Evolutionary conservation across 2,797 vertebrate species (phyloP), one percentile per base, ranked within the genome.

Genomic region (Yasuhikotakia modesta): DNA sequence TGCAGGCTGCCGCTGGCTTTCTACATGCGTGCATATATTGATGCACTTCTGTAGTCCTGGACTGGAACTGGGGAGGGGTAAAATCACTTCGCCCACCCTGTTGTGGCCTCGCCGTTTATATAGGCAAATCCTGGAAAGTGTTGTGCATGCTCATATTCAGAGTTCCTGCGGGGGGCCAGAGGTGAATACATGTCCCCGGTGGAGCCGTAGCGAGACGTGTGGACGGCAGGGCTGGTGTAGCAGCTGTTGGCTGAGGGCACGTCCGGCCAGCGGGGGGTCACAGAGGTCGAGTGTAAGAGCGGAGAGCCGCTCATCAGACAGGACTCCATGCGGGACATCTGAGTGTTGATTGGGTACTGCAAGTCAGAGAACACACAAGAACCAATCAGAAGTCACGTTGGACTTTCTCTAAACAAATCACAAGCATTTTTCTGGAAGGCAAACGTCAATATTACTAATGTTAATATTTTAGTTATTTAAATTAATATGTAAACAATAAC

Each of bases 111-210:
- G 73, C 98, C 97, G 2, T 97, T 99, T 88, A 99, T 98, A 87
- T 99, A 99, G 85, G 98, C 97, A 81, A 99, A 99, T 86, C 97
- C 98, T 0, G 97, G 97, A 90, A 99, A 99, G 95, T 99, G 97
- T 92, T 99, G 97, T 81, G 95, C 96, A 91, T 99, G 97, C 89
- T 99, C 98, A 0, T 99, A 99, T 87, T 99, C 97, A 0, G 97
- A 97, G 94, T 96, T 99, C 86, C 96, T 94, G 84, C 97, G 95
- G 0, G 96, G 93, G 70, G 94, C 94, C 85, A 99, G 81, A 7
- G 96, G 94, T 0, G 96, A 92, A 89, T 98, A 99, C 93, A 99
- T 93, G 88, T 99, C 98, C 78, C 95, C 94, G 27, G 96, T 93
- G 73, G 94, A 91, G 83, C 95, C 91, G 0, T 97, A 99, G 89